Evolutionary conservation across 2,797 vertebrate species (phyloP).

Genomic region (Muscicapa striata): DNA sequence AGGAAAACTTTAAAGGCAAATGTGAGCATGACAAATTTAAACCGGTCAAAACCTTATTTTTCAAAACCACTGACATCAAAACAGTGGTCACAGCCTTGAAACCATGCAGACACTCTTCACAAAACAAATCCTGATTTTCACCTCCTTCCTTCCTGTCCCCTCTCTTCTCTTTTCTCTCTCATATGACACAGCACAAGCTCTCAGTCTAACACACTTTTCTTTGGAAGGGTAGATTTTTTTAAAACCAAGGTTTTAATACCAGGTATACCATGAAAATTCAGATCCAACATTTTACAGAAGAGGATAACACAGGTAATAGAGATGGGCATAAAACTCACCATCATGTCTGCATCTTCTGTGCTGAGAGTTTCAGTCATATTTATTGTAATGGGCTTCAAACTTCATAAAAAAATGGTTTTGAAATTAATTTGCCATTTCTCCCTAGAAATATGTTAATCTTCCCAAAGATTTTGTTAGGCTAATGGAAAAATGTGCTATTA

Average conservation of each 20-base stretch:
- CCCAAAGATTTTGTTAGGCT: not conserved
- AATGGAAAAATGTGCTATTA: not conserved
- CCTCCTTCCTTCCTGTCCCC: not conserved
- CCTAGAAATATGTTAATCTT: not conserved
- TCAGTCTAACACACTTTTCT: not conserved
- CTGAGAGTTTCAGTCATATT: not conserved
- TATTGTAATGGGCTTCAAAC: not conserved
- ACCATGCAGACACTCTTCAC: not conserved
- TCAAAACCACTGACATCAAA: not conserved
- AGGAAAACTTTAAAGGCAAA: not conserved
- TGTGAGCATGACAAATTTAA: not conserved
- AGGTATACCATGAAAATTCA: not conserved
- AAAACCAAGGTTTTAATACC: not conserved
- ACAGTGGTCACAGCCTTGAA: not conserved
- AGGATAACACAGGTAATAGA: not conserved
- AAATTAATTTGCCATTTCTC: not conserved
- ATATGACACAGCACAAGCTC: not conserved
- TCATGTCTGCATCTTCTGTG: not conserved
- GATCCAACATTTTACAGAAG: not conserved
- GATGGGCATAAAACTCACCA: accelerated
- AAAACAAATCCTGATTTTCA: not conserved
- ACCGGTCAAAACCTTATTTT: not conserved
- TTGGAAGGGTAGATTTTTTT: not conserved
- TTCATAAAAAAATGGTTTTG: not conserved
- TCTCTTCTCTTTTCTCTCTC: not conserved